phyloP scores from a whole-genome alignment of 2,113 vertebrate genomes.

The Lethenteron camtschaticum region DNA sequence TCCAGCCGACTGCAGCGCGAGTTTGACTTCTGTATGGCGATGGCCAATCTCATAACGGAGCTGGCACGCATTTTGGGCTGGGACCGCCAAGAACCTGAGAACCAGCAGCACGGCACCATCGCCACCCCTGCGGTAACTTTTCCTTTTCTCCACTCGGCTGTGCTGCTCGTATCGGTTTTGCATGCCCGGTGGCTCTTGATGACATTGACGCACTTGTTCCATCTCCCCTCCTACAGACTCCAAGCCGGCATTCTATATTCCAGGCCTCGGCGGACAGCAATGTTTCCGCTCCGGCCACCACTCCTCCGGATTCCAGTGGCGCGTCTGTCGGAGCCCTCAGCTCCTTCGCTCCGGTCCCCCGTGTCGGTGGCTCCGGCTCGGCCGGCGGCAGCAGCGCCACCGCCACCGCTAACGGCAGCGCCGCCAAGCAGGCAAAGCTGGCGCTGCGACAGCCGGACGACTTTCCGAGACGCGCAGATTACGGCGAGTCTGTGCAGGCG shows the following conservation, averaged over 20 bases:
- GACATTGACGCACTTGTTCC: no score
- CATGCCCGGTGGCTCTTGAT: no score
- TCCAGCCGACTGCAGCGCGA: conserved; percentile 29
- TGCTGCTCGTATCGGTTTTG: no score
- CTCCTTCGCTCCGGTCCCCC: conserved; percentile 12
- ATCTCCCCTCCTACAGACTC: no score
- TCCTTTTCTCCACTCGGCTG: no score
- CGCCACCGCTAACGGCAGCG: no score
- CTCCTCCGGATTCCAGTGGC: no score
- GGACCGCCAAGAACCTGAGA: conserved; percentile 22
- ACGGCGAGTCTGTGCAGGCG: conserved; percentile 57
- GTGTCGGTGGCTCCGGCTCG: conserved; percentile 36
- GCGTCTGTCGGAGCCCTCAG: not conserved
- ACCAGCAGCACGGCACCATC: no score
- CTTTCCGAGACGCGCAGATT: conserved; percentile 15
- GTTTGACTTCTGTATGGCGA: conserved; percentile 70
- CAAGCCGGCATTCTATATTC: conserved; percentile 40
- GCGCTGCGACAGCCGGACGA: not conserved
- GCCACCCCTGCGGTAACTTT: no score
- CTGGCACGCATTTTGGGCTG: conserved; percentile 67
- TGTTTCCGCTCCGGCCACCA: no score
- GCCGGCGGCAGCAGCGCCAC: conserved; percentile 29
- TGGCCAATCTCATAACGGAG: conserved; percentile 70
- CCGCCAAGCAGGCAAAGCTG: no score
- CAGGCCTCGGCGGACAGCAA: conserved; percentile 26